Base-by-base conservation (phyloP, 2,888 invertebrate species). In the Chloroclysta siterata region DNA sequence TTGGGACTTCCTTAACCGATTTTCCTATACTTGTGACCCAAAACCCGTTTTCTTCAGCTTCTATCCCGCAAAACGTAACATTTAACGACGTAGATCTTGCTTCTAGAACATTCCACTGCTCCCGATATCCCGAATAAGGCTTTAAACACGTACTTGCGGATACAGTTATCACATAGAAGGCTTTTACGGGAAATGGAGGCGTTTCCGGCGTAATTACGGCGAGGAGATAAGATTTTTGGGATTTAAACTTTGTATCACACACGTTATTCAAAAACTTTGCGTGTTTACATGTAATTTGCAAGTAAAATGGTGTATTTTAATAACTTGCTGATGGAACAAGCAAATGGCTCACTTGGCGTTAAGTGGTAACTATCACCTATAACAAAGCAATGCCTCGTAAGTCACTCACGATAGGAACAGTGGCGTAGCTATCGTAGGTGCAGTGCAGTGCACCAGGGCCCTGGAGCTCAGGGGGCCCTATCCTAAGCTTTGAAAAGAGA, bases 101-200 rank as follows among this genome's bases (percentile, higher is more conserved):
- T n/a, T 66, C 65, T 63, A 53, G 46, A 58, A 59, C 60, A 47
- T 53, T 66, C 65, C 65, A 60, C 14, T 15, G 46, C 33, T 36
- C 60, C 64, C 55, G 63, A 64, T 65, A 60, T 46, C 62, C 64
- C 50, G 17, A 65, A 60, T 62, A 65, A 58, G 60, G 60, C 56
- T 63, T 68, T 68, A 65, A 71, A 69, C 67, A 69, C 67, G 62
- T 63, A 61, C 46, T 59, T 61, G 56, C 42, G 53, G 48, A 51
- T 56, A 53, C 53, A 52, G 51, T 46, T 60, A 56, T 55, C 54
- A 59, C 59, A 29, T 42, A 48, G 46, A 51, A 63, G 42, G 57
- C 57, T 60, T 55, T 60, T 53, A 54, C 52, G 14, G 50, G 39
- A 56, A 55, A 55, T 61, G 14, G 44, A 44, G 22, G 15, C 51